Evolutionary conservation across 2,888 invertebrate genomes (phyloP).

Genomic region (Lycocerus yunnanus): DNA sequence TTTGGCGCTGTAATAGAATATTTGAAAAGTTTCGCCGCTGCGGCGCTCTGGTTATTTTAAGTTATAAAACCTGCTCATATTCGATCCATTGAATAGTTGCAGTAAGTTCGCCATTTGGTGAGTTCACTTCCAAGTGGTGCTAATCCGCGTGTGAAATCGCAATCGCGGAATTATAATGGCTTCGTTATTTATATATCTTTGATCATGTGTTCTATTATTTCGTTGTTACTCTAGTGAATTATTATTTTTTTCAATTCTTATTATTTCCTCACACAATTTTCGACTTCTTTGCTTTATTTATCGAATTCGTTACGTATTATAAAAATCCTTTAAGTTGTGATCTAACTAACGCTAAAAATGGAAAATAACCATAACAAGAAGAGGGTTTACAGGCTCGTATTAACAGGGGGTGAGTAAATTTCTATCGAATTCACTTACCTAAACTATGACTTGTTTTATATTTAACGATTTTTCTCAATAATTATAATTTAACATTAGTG

Average conservation of each 20-base stretch:
- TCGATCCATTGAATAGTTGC: not conserved
- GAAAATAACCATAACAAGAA: slow-evolving; percentile 54
- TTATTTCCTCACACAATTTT: slow-evolving; percentile 9
- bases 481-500: not conserved
- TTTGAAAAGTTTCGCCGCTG: not conserved
- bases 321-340: not conserved
- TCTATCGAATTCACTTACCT: not conserved
- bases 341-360: slow-evolving; percentile 6
- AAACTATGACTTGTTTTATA: not conserved
- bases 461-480: not conserved
- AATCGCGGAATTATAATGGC: slow-evolving; percentile 21
- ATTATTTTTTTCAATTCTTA: slow-evolving; percentile 37
- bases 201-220: slow-evolving; percentile 44
- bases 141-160: slow-evolving; percentile 22
- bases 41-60: not conserved
- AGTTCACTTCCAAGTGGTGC: not conserved
- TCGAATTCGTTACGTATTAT: slow-evolving; percentile 2
- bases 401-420: slow-evolving; percentile 80
- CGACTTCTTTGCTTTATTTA: not conserved
- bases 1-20: not conserved
- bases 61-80: not conserved
- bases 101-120: not conserved
- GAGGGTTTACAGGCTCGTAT: slow-evolving; percentile 81
- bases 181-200: slow-evolving; percentile 34
- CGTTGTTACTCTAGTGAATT: slow-evolving; percentile 28